Base-by-base conservation (phyloP, 2,888 invertebrate genomes). In the Heliconius erato region DNA sequence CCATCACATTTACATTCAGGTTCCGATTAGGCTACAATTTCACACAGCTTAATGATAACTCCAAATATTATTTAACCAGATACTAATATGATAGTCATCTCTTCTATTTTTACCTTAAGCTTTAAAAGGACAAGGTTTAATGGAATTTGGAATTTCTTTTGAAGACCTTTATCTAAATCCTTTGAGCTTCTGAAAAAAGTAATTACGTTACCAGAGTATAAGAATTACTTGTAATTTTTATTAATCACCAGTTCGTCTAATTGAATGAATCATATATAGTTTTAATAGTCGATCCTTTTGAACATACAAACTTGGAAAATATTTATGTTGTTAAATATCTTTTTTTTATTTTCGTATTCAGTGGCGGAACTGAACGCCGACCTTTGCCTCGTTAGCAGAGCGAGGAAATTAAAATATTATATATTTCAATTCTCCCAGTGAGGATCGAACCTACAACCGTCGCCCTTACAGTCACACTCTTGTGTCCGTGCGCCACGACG, bases 111-210 rank as follows among this genome's bases (percentile, higher is more conserved):
- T 32, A 79, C 63, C 59, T 72, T 67, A 80, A 35, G 26, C 80
- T 49, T 49, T 32, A 80, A 74, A 59, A 80, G 49, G 74, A 80
- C 67, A 67, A 80, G 35, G 11, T 54, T 80, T 23, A 80, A 80
- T 67, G 54, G 67, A 74, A 67, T 59, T 63, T 35, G 74, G 26
- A 65, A 74, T 68, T 49, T n/a, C 65, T 74, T 80, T 68, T 74
- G 67, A 74, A 80, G 65, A 65, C 16, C 65, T 69, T 79, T 59
- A 54, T 19, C n/a, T 71, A 54, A 79, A 67, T 74, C 74, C 35
- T 54, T 74, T 28, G 74, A 54, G 49, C 80, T 74, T 32, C 65
- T 80, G n/a, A 32, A 49, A 54, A 74, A 54, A 54, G 12, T 54
- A 54, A 74, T 74, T 74, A 74, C 74, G 14, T 44, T 44, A 74